Evolutionary conservation across 2,888 invertebrate species (phyloP).

Genomic region (Dioctria linearis): DNA sequence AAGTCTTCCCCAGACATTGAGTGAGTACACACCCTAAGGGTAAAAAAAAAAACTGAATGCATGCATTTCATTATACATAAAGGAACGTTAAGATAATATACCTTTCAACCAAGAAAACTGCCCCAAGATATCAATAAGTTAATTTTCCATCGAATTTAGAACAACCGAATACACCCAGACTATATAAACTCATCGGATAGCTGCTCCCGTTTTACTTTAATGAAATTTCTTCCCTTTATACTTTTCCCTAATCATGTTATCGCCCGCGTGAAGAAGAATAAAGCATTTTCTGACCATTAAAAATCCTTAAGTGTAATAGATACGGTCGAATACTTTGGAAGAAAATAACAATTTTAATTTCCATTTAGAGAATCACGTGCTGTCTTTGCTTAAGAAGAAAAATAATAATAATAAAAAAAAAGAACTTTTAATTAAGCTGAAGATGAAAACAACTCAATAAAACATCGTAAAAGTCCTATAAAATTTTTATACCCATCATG

Average conservation of each 20-base stretch:
- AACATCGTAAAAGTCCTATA: slow-evolving; percentile 7
- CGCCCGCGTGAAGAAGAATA: neutral
- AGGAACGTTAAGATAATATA: too few relatives aligned
- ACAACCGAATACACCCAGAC: neutral
- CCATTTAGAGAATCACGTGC: slow-evolving; percentile 35
- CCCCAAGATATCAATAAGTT: neutral
- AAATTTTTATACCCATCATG: slow-evolving; percentile 2
- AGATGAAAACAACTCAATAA: slow-evolving; percentile 14
- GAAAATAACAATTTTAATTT: slow-evolving; percentile 46
- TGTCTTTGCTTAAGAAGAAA: neutral
- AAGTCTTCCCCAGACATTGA: too few relatives aligned
- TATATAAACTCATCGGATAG: neutral
- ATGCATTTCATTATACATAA: too few relatives aligned
- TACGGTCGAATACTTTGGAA: neutral
- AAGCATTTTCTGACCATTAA: slow-evolving; percentile 2
- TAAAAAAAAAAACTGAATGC: too few relatives aligned
- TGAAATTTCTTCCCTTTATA: neutral
- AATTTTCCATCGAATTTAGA: neutral
- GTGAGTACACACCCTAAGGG: too few relatives aligned
- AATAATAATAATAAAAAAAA: too few relatives aligned
- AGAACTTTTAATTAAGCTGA: slow-evolving; percentile 31
- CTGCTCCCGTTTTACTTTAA: too few relatives aligned
- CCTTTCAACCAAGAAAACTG: neutral
- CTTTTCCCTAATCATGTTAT: slow-evolving; percentile 33
- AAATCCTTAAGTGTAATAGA: neutral